Percentiles rank a stretch among this genome's conserved stretches.
These are phyloP conservation scores for Cottoperca gobio DNA, from an alignment of 2,797 vertebrate species.

Conservation along the genomic window DNA sequence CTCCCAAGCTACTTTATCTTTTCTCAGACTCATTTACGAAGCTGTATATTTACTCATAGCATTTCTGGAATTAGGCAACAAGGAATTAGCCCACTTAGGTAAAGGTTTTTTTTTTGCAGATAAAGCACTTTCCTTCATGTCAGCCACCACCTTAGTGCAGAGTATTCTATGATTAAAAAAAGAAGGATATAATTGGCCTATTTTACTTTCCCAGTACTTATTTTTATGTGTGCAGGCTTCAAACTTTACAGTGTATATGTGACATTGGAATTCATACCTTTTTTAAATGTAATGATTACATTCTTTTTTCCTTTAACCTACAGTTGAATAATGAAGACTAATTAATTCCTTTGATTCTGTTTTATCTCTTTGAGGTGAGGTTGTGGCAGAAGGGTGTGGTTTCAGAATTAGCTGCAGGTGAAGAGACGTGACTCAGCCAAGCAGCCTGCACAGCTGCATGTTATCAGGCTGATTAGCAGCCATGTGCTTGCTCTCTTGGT, in stretches of 20 bases:
- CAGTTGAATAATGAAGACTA: background rate
- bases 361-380: background rate
- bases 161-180: background rate
- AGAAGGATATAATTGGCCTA: too few species aligned
- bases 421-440: conserved; percentile 6
- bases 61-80: too few species aligned
- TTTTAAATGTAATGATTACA: background rate
- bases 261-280: background rate
- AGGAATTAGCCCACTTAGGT: conserved; percentile 1
- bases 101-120: conserved; percentile 19
- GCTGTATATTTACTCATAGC: conserved; percentile 11
- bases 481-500: background rate
- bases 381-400: conserved; percentile 29
- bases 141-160: background rate
- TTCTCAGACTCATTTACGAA: conserved; percentile 21
- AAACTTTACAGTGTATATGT: background rate
- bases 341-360: background rate
- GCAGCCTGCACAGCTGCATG: conserved; percentile 32
- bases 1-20: conserved; percentile 22
- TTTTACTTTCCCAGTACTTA: background rate
- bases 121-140: conserved; percentile 9
- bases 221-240: background rate
- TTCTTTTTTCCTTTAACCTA: background rate
- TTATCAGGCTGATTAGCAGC: conserved; percentile 46
- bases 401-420: conserved; percentile 1